Evolutionary conservation across 2,113 vertebrate species (phyloP), one percentile per base, ranked within the genome.

Genomic region (Panthera uncia): DNA sequence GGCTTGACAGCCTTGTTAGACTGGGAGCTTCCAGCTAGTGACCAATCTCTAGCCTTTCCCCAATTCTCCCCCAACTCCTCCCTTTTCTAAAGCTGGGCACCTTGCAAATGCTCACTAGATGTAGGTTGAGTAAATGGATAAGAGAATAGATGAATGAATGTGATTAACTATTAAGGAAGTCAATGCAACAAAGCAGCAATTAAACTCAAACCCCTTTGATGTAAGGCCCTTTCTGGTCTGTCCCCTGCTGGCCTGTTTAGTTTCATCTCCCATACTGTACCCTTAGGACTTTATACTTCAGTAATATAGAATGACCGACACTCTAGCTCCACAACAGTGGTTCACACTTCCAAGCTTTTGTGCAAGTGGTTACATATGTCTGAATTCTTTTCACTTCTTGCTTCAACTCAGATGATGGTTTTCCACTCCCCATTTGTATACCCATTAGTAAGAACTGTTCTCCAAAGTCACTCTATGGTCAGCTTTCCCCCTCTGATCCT

Each of bases 161-260:
- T 50, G 65, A 52, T 48, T 36, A 63, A 68, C 57, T 78, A 8
- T 79, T 83, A 89, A 61, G 52, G 31, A 76, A 84, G 48, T 66
- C 29, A 52, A 7, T 78, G n/a, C 36, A 41, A 80, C 63, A 79
- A 68, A 93, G n/a, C 61, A 85, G 73, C 18, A 61, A 33, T n/a
- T 71, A 90, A 52, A 65, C 45, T 82, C 29, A 83, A 79, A 48
- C 3, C 4, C 23, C 16, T 4, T 27, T 90, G 36, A 5, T 50
- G 83, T 41, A 63, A 85, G 48, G 48, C 88, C 52, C 41, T 74
- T 84, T 73, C 16, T 76, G 55, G 16, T 69, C 33, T 94, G 29
- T 55, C 15, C 48, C 55, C 71, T 83, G 38, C 10, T 16, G 1
- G n/a, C 21, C 16, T 93, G 29, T 38, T 73, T 19, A 5, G 12